A percentile compares a stretch with the other conserved stretches of the same genome.
Conservation (phyloP, 2,113 vertebrate species). For the Nansenia antarctica region DNA sequence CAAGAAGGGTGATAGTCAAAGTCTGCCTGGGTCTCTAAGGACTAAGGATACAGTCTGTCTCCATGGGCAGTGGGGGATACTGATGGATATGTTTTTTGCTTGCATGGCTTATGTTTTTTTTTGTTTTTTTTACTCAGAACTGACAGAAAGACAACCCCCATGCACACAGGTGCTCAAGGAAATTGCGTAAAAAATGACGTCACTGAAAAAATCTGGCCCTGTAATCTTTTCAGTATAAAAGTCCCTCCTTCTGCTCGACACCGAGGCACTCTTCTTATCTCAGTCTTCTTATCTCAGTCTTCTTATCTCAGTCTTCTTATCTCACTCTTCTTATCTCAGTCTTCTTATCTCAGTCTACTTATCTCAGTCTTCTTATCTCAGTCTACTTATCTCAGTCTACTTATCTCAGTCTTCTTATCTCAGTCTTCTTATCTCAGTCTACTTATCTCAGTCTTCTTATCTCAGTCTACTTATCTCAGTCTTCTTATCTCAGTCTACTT, state of each 20-base stretch:
- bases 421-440: no score
- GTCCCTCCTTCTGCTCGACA: constrained; percentile 67
- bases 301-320: constrained; percentile 22
- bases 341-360: constrained; percentile 8
- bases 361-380: constrained; percentile 4
- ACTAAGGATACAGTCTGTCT: constrained; percentile 44
- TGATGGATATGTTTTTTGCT: constrained; percentile 71
- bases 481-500: no score
- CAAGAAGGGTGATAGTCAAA: constrained; percentile 16
- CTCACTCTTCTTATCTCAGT: background rate
- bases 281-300: background rate
- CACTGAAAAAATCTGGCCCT: constrained; percentile 60
- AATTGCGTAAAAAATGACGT: constrained; percentile 80
- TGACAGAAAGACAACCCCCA: constrained; percentile 73
- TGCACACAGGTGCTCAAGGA: constrained; percentile 81
- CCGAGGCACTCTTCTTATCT: constrained; percentile 34
- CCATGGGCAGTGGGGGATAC: constrained; percentile 60
- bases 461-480: no score
- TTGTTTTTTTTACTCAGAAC: constrained; percentile 75
- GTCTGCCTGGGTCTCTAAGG: constrained; percentile 47
- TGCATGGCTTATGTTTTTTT: constrained; percentile 69
- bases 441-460: no score
- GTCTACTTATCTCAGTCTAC: background rate
- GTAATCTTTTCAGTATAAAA: constrained; percentile 65
- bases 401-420: no score